phyloP scores from a whole-genome alignment of 2,113 vertebrate species.

The Melanocharis versteri region DNA sequence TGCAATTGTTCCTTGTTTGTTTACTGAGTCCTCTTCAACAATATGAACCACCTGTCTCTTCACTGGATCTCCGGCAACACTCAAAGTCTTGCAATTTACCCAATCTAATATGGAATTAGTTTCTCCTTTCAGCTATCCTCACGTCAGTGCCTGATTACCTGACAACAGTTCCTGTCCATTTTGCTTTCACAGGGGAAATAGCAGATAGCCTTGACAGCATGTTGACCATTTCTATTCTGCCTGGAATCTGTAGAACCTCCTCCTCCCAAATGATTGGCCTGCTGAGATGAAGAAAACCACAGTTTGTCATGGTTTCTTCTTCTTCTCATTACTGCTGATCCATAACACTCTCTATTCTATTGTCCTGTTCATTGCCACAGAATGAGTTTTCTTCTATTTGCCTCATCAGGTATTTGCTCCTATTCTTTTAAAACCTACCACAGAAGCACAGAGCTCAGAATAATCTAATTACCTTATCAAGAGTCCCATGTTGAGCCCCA shows the following conservation, averaged over 20 bases:
- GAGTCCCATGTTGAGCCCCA: not conserved
- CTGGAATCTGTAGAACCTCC: not conserved
- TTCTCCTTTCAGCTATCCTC: not conserved
- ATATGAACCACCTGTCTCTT: not conserved
- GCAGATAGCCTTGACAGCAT: not conserved
- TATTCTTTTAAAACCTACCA: not conserved
- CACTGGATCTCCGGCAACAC: not conserved
- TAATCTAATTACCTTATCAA: conserved; percentile 7
- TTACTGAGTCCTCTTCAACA: not conserved
- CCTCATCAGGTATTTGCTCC: not conserved
- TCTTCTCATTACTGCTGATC: not conserved
- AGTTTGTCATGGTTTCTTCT: not conserved
- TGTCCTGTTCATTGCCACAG: not conserved
- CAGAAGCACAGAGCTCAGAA: not conserved
- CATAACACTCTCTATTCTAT: not conserved
- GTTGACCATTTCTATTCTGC: not conserved
- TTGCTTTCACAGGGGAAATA: not conserved
- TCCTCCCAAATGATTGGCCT: not conserved
- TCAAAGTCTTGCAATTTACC: not conserved
- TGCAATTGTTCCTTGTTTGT: not conserved
- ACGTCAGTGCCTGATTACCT: not conserved
- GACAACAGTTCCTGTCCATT: not conserved
- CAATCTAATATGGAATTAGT: not conserved
- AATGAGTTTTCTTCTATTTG: not conserved
- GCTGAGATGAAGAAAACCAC: not conserved